A percentile compares a stretch with the other conserved stretches of the same genome.
These are phyloP conservation scores for Trichopria drosophilae DNA, from an alignment of 2,888 invertebrate species.

Conservation along the genomic window DNA sequence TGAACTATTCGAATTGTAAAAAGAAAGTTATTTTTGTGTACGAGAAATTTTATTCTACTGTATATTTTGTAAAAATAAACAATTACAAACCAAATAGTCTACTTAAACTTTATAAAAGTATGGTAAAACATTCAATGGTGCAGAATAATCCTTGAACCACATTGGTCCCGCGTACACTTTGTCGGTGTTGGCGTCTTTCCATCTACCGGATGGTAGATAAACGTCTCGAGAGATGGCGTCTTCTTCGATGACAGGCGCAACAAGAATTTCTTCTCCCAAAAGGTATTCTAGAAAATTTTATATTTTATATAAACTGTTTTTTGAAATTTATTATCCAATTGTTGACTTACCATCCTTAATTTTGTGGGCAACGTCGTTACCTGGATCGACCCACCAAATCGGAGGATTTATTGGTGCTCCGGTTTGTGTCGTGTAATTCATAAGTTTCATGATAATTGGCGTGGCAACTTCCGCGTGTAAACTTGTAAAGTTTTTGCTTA, in stretches of 20 bases:
- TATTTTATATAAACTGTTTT: background rate
- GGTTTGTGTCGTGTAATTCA: constrained; percentile 63
- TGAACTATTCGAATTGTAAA: too few relatives aligned
- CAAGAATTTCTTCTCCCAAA: constrained; percentile 75
- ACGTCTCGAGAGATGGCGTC: constrained; percentile 68
- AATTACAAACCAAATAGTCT: too few relatives aligned
- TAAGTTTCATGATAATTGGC: constrained; percentile 66
- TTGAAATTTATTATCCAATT: constrained; percentile 3
- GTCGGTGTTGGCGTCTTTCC: constrained; percentile 65
- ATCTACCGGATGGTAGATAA: constrained; percentile 75
- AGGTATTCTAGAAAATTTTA: constrained; percentile 68
- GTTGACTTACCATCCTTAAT: constrained; percentile 55
- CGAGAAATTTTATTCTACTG: too few relatives aligned
- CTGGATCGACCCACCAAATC: constrained; percentile 82
- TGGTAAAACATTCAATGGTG: constrained; percentile 70
- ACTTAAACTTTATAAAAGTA: constrained; percentile 62
- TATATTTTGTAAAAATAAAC: too few relatives aligned
- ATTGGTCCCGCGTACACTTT: constrained; percentile 62
- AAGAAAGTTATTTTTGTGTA: background rate
- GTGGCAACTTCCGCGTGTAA: constrained; percentile 67
- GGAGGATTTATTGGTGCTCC: constrained; percentile 79
- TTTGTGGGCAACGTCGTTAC: constrained; percentile 63
- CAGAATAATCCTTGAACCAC: constrained; percentile 68
- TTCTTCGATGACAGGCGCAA: constrained; percentile 74
- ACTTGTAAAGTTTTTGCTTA: constrained; percentile 67